Percentiles rank a stretch among this genome's conserved stretches.
Evolutionary conservation across 2,797 vertebrate genomes (phyloP).

Genomic region (Eutrigla gurnardus): DNA sequence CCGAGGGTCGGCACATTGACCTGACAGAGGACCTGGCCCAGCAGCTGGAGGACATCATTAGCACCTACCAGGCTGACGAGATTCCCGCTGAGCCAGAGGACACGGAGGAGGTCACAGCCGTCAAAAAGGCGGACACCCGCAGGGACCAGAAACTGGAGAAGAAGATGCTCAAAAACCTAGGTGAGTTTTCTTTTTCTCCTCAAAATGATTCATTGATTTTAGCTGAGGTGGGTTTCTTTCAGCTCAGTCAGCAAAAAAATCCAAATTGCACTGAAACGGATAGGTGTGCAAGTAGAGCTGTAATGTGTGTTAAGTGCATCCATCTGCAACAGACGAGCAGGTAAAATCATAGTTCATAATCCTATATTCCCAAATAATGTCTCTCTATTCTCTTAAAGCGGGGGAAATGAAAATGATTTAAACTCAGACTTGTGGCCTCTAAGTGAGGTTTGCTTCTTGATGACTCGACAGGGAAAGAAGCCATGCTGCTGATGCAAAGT

Average conservation of each 20-base stretch:
- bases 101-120: conserved; percentile 76
- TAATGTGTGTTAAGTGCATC: conserved; percentile 43
- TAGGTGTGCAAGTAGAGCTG: conserved; percentile 48
- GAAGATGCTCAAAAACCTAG: conserved; percentile 96
- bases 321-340: conserved; percentile 34
- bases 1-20: conserved; percentile 68
- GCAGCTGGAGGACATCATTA: conserved; percentile 97
- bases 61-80: conserved; percentile 86
- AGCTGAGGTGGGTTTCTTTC: conserved; percentile 51
- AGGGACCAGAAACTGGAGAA: conserved; percentile 96
- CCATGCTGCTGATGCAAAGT: conserved; percentile 93
- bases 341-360: conserved; percentile 34
- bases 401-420: background rate
- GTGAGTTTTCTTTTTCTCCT: conserved; percentile 53
- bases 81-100: conserved; percentile 77
- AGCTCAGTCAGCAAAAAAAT: conserved; percentile 52
- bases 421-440: background rate
- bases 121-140: conserved; percentile 73
- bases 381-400: background rate
- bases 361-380: background rate
- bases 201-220: conserved; percentile 53
- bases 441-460: background rate
- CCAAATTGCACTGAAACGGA: conserved; percentile 55
- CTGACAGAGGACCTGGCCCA: conserved; percentile 90
- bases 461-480: conserved; percentile 91